phyloP scores from a whole-genome alignment of 2,113 vertebrate species.

The Saccopteryx bilineata region DNA sequence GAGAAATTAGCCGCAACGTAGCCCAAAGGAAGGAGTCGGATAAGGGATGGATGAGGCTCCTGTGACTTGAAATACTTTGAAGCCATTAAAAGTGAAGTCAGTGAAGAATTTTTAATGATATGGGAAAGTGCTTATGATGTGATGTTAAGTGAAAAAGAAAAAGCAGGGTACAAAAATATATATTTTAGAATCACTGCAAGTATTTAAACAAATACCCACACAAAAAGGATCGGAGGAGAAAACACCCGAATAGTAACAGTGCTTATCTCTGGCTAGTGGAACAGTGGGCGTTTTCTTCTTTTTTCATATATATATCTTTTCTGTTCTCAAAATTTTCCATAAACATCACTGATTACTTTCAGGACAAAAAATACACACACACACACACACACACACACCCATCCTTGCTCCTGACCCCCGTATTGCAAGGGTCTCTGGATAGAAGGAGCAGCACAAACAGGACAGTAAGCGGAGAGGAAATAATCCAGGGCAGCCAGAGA shows the following conservation, averaged over 20 bases:
- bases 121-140: constrained; percentile 10
- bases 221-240: not conserved
- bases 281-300: not conserved
- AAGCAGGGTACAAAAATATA: not conserved
- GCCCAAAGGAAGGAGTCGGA: not conserved
- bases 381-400: no score
- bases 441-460: not conserved
- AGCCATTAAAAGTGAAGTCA: constrained; percentile 62
- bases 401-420: not conserved
- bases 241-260: no score
- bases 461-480: not conserved
- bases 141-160: not conserved
- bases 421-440: not conserved
- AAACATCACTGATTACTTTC: constrained; percentile 40
- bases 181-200: not conserved
- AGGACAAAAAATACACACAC: not conserved
- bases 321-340: not conserved
- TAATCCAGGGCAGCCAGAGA: not conserved
- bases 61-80: not conserved
- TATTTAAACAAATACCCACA: not conserved
- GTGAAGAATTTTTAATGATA: constrained; percentile 22
- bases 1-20: not conserved
- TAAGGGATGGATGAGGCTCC: not conserved
- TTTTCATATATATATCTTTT: not conserved
- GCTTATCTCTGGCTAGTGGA: not conserved